Percentiles rank a stretch among this genome's conserved stretches.
These are phyloP conservation scores for Phrixothrix hirtus DNA, from an alignment of 2,888 invertebrate species.

Conservation along the genomic window DNA sequence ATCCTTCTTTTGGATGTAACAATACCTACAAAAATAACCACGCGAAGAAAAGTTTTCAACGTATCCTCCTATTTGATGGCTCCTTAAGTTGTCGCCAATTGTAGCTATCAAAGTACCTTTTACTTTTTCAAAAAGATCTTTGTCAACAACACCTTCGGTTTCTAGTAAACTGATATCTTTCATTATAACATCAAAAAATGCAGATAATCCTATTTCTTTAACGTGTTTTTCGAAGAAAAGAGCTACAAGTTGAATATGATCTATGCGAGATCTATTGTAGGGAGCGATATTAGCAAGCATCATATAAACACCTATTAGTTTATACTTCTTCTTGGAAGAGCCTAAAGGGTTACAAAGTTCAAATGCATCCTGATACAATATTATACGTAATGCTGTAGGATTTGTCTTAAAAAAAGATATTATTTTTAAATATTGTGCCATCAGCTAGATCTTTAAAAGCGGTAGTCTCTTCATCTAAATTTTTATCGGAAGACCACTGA, in stretches of 20 bases:
- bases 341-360: conserved; percentile 44
- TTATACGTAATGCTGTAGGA: too few species aligned
- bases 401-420: conserved; percentile 27
- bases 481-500: too few species aligned
- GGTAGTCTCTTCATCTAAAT: too few species aligned
- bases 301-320: conserved; percentile 43
- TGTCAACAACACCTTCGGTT: conserved; percentile 32
- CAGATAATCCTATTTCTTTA: conserved; percentile 36
- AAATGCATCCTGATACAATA: conserved; percentile 44
- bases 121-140: conserved; percentile 14
- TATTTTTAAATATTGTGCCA: conserved; percentile 22
- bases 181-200: conserved; percentile 34
- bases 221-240: conserved; percentile 38
- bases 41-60: conserved; percentile 33
- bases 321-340: conserved; percentile 40
- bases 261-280: conserved; percentile 35
- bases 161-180: conserved; percentile 38
- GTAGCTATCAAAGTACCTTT: conserved; percentile 38
- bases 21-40: conserved; percentile 36
- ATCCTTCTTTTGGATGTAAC: conserved; percentile 23
- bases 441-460: too few species aligned
- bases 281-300: conserved; percentile 39
- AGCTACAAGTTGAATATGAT: conserved; percentile 41
- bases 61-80: conserved; percentile 38
- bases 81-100: conserved; percentile 32